Base-by-base conservation (phyloP, 2,888 invertebrate species). In the Anaspis maculata region DNA sequence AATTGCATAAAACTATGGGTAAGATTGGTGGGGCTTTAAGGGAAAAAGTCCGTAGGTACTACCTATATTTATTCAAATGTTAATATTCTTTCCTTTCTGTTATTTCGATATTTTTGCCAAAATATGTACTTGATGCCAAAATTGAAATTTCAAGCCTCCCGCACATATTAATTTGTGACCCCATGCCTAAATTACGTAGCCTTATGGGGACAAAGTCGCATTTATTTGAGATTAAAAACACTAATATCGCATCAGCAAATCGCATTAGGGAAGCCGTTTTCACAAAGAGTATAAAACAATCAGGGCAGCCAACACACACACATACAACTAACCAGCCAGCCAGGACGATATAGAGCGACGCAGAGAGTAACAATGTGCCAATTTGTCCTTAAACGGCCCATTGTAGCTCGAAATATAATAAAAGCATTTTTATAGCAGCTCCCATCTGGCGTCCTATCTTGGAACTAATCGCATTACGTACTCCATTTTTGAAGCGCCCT, bases 401-500 rank as follows among this genome's bases (percentile, higher is more conserved):
- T 61, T 62, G 62, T 61, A 58, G 56, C 56, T 54, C 54, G 51
- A 54, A 62, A 62, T 52, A 44, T 52, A 50, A 56, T 56, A 53
- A 56, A 63, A 60, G 57, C 58, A 62, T 62, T 62, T 62, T 63
- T 62, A 59, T 58, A 54, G 59, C 54, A 52, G 62, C 61, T 62
- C 62, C 61, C 64, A 64, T 64, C 64, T 63, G 64, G 54, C 62
- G 58, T 58, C 54, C 60, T 61, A 57, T 69, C 52, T 65, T 74
- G 69, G 44, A 71, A 61, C 73, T 76, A 71, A 76, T 74, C 66
- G 60, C 56, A 74, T 76, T 76, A 76, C 65, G 61, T 72, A 74
- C 70, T 74, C 76, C 76, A 76, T 76, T 76, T 75, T 75, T 75
- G 76, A 60, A 60, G 57, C 59, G 57, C 57, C 57, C 57, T 52